Evolutionary conservation across 2,797 vertebrate genomes (phyloP).

Genomic region (Trematomus bernacchii): DNA sequence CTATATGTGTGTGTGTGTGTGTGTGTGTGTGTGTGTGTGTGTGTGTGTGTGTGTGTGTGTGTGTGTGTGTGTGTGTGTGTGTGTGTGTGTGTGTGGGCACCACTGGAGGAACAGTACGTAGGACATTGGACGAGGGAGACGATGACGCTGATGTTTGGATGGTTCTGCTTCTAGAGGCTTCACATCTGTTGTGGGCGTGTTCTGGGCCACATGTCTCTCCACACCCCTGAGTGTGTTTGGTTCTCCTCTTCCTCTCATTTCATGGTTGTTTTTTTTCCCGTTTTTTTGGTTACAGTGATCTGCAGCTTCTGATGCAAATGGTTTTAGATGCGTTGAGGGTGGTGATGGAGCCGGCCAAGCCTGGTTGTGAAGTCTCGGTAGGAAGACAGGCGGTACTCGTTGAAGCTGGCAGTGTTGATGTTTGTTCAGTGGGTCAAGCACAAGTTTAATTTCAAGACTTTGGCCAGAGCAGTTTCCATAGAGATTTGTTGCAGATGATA

Average conservation of each 20-base stretch:
- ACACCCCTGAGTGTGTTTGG: slow-evolving; percentile 45
- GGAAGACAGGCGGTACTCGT: slow-evolving; percentile 58
- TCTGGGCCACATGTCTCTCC: slow-evolving; percentile 22
- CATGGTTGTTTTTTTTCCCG: too few species aligned
- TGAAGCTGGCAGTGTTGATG: slow-evolving; percentile 61
- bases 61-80: slow-evolving; percentile 7
- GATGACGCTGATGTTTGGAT: not conserved
- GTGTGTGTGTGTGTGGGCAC: slow-evolving; percentile 14
- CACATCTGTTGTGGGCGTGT: slow-evolving; percentile 17
- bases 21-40: slow-evolving; percentile 13
- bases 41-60: slow-evolving; percentile 13
- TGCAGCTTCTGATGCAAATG: slow-evolving; percentile 23
- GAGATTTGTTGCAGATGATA: slow-evolving; percentile 33
- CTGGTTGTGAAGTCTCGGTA: slow-evolving; percentile 36
- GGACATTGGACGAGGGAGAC: slow-evolving; percentile 1
- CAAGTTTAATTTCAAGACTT: slow-evolving; percentile 37
- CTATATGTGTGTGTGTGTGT: slow-evolving; percentile 6
- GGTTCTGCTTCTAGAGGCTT: slow-evolving; percentile 15
- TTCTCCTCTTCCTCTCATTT: slow-evolving; percentile 11
- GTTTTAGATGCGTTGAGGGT: slow-evolving; percentile 10
- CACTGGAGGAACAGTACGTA: not conserved
- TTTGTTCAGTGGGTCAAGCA: slow-evolving; percentile 11
- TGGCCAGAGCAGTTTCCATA: slow-evolving; percentile 26
- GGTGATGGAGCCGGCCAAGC: slow-evolving; percentile 16
- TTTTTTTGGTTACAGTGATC: slow-evolving; percentile 31